Base-by-base conservation (phyloP, 2,113 vertebrate species). In the Vombatus ursinus region DNA sequence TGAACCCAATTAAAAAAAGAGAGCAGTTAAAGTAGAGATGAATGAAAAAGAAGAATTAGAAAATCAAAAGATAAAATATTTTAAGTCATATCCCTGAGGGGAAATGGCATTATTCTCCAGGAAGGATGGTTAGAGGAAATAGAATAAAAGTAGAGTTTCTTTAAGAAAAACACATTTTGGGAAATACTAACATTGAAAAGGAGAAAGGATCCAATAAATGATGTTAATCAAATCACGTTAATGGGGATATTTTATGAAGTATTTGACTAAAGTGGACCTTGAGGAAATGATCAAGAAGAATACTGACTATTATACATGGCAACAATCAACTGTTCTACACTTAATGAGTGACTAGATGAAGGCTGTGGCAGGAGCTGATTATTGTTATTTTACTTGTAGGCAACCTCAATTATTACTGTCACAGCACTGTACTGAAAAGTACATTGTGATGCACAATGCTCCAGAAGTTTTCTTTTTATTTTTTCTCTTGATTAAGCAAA, bases 361-460 rank as follows among this genome's bases (percentile, higher is more conserved):
- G 37, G 91, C 95, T 96, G 14, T 90, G n/a, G 8, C 92, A 96
- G n/a, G 53, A 97, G 91, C 22, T 94, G n/a, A 84, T 97, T 96
- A 90, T 0, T 52, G 37, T 31, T 89, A 8, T 11, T 48, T 50
- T 96, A 94, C 0, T 0, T 89, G 25, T 25, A 94, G 90, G 68
- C 28, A 97, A 97, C 24, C 50, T 98, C 95, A 97, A 52, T 96
- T 96, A 95, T 96, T 97, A 92, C 49, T 90, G 50, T 68, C 93
- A 95, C 12, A 93, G 31, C 8, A 92, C 89, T 94, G 28, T 22
- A 97, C 96, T 95, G 61, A 95, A 91, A 96, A 94, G 95, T 90
- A 97, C 95, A 97, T 95, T 97, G 94, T 95, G 95, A 97, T 96
- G 94, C 89, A 90, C 94, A 94, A 57, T 95, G 77, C 53, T 90